Evolutionary conservation across 2,797 vertebrate genomes (phyloP).

Genomic region (Morus bassanus): DNA sequence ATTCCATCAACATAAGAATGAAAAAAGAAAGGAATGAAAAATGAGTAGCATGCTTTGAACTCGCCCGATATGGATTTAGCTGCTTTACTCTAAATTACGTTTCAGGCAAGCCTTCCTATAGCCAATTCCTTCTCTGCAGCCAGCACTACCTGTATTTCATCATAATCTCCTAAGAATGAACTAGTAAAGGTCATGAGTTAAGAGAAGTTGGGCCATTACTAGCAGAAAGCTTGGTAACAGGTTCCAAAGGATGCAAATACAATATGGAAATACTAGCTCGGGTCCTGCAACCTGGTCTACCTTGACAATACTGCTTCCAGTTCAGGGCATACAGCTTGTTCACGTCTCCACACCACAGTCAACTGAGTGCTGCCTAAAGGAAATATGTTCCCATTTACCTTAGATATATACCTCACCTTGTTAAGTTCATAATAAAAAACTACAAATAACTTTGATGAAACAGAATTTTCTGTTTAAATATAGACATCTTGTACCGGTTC

Average conservation of each 20-base stretch:
- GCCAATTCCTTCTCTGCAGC: not conserved
- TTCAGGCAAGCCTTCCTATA: not conserved
- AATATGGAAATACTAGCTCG: not conserved
- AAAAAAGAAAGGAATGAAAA: not conserved
- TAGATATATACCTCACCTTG: not conserved
- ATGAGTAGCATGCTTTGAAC: not conserved
- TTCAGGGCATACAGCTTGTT: not conserved
- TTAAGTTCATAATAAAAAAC: not conserved
- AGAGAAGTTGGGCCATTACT: not conserved
- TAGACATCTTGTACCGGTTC: not conserved
- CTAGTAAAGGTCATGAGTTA: not conserved
- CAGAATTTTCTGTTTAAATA: not conserved
- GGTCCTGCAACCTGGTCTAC: not conserved
- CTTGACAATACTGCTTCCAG: not conserved
- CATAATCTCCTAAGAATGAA: not conserved
- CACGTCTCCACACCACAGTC: not conserved
- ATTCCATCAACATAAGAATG: not conserved
- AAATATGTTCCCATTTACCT: not conserved
- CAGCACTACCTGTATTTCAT: not conserved
- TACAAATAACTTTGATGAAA: not conserved
- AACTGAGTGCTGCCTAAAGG: not conserved
- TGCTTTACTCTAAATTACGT: not conserved
- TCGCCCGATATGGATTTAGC: not conserved
- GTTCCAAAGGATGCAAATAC: not conserved
- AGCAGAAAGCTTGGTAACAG: not conserved